These are phyloP conservation scores for Hydrotaea cyrtoneurina DNA, from an alignment of 2,888 invertebrate species.

Conservation along the genomic window DNA sequence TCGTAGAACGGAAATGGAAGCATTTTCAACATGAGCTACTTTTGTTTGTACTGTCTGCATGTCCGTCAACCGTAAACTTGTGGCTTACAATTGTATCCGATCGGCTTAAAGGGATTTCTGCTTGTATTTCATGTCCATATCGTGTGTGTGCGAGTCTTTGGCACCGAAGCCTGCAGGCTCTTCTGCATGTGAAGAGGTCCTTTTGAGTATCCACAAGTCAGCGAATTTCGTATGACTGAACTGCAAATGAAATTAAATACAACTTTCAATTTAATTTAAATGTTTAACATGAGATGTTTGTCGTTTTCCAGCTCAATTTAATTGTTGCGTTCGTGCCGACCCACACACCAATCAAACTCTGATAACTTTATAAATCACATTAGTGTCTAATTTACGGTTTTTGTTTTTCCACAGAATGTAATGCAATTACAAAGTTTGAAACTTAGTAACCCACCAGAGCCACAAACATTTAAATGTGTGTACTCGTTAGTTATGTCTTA, in stretches of 20 bases:
- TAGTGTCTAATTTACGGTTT: background rate
- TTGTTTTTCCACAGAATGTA: background rate
- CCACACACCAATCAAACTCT: background rate
- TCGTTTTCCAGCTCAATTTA: background rate
- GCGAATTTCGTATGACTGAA: background rate
- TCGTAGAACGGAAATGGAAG: background rate
- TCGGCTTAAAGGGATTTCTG: conserved; percentile 18
- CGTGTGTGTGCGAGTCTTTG: background rate
- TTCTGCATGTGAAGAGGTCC: background rate
- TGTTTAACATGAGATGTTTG: background rate
- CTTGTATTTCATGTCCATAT: background rate
- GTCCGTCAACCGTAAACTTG: background rate
- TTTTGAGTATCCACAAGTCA: background rate
- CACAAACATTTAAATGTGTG: too few relatives aligned
- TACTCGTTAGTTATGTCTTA: too few relatives aligned
- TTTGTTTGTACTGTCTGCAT: background rate
- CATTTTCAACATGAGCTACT: conserved; percentile 1
- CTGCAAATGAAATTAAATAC: background rate
- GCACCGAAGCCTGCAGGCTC: background rate
- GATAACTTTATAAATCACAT: background rate
- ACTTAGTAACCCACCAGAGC: background rate
- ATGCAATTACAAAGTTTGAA: background rate
- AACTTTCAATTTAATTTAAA: conserved; percentile 15
- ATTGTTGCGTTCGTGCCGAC: too few relatives aligned
- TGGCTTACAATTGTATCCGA: conserved; percentile 1